These are phyloP conservation scores for Macaria liturata DNA, from an alignment of 2,888 invertebrate species.

Conservation along the genomic window DNA sequence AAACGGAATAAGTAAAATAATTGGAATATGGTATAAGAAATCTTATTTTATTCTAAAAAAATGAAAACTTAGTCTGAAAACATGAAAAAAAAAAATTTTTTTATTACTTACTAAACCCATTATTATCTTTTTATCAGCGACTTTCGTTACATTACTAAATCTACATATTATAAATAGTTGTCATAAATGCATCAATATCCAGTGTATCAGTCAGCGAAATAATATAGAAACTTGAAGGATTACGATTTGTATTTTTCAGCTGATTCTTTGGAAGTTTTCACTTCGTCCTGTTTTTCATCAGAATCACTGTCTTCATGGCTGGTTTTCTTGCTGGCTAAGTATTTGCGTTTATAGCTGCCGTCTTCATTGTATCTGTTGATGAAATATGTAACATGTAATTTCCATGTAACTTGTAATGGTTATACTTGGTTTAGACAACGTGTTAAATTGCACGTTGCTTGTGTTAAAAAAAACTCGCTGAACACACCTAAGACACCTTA, in stretches of 20 bases:
- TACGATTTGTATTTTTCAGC: conserved; percentile 10
- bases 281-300: conserved; percentile 29
- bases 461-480: no score
- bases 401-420: not conserved
- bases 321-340: conserved; percentile 69
- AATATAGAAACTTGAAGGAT: no score
- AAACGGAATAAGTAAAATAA: no score
- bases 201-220: no score
- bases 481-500: no score
- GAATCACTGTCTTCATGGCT: conserved; percentile 11
- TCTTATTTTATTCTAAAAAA: no score
- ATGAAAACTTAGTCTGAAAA: no score
- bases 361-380: conserved; percentile 78
- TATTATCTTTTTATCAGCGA: conserved; percentile 12
- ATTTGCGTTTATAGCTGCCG: conserved; percentile 84
- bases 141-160: conserved; percentile 10
- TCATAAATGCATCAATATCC: not conserved
- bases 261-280: conserved; percentile 17
- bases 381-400: not conserved
- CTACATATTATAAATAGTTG: not conserved
- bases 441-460: no score
- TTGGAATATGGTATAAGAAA: no score
- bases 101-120: no score
- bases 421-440: not conserved
- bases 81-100: no score